Base-by-base conservation (phyloP, 2,113 vertebrate genomes). In the Apaloderma vittatum region DNA sequence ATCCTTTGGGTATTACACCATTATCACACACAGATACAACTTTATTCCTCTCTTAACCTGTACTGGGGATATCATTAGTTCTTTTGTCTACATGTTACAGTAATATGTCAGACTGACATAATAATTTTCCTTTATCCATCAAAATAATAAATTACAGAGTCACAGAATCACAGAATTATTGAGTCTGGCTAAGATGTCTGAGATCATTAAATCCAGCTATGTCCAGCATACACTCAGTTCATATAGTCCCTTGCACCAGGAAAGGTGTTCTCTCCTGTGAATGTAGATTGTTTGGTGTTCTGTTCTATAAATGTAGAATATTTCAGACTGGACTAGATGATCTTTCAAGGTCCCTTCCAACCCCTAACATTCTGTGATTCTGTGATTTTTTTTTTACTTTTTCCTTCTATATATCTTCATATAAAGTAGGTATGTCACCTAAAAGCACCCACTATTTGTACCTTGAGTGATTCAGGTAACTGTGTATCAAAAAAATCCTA, bases 61-160 rank as follows among this genome's bases (percentile, higher is more conserved):
- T 29, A 61, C 9, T 11, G 62, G 7, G 3, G 5, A 49, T 68
- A 18, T 1, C 10, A 15, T 57, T 52, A 51, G 0, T 3, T n/a
- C 13, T 70, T 62, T 75, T 58, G 22, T 52, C 15, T 62, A 24
- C 6, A 54, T 46, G 12, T 30, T 49, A 16, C 6, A 75, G 19
- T 15, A 66, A 34, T 80, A 23, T 55, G 15, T 63, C n/a, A 79
- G 32, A 37, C 6, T 49, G 26, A 16, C 11, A 9, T 29, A 57
- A 55, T 18, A 24, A 34, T 52, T 66, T 59, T 52, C 22, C 12
- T 61, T 86, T 67, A 17, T 37, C 7, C 30, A 57, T 26, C 14
- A 63, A 51, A 77, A 77, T 30, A 80, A 55, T 23, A 55, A 51
- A 55, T 51, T 17, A 40, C 40, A 11, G 40, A 40, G 10, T 40